These are phyloP conservation scores for Phalanger gymnotis DNA, from an alignment of 2,797 vertebrate species.

Conservation along the genomic window DNA sequence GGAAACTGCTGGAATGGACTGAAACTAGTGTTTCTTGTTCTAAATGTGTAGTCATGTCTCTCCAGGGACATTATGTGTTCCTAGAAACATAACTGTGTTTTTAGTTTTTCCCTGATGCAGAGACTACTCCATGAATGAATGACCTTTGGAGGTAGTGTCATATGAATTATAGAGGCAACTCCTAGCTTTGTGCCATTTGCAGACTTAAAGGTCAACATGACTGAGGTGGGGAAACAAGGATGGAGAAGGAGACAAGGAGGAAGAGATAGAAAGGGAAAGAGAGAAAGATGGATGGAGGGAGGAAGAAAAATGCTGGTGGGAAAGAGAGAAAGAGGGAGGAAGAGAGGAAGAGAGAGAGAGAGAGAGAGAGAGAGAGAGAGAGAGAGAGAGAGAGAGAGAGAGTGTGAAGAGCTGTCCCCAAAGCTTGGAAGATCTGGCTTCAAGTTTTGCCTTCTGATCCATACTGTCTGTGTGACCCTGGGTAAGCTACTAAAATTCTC, in stretches of 20 bases:
- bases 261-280: too few species aligned
- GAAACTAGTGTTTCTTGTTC: not conserved
- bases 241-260: too few species aligned
- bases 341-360: not conserved
- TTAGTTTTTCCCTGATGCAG: not conserved
- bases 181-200: not conserved
- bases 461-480: not conserved
- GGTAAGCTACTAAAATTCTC: not conserved
- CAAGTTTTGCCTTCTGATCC: not conserved
- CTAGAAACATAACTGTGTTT: not conserved
- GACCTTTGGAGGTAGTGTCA: not conserved
- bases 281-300: too few species aligned
- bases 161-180: not conserved
- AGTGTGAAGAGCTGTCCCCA: not conserved
- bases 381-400: too few species aligned
- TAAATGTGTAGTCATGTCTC: not conserved
- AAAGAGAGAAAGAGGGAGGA: not conserved
- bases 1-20: not conserved
- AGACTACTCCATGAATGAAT: not conserved
- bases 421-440: not conserved
- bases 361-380: too few species aligned
- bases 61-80: not conserved
- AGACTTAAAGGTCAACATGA: not conserved
- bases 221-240: too few species aligned
- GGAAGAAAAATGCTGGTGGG: too few species aligned